phyloP scores from a whole-genome alignment of 1,140 invertebrate species.

The Trialeurodes vaporariorum region DNA sequence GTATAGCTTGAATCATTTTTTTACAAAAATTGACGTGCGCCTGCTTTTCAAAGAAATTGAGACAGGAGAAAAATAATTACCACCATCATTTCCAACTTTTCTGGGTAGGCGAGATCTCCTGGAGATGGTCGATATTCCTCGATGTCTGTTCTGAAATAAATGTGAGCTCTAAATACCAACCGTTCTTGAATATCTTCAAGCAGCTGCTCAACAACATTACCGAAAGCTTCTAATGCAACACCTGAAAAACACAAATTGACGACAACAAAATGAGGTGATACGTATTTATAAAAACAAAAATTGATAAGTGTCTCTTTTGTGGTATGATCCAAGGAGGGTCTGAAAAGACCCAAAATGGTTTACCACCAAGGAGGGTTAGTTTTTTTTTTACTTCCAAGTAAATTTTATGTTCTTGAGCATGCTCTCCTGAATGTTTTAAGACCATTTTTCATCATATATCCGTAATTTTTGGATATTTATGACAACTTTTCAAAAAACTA shows the following conservation, averaged over 20 bases:
- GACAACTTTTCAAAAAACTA: too few species aligned
- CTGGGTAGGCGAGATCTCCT: conserved; percentile 94
- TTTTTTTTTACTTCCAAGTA: too few species aligned
- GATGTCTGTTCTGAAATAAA: conserved; percentile 89
- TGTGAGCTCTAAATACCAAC: conserved; percentile 88
- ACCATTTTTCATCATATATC: too few species aligned
- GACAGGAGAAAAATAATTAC: conserved; percentile 20
- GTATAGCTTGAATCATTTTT: too few species aligned
- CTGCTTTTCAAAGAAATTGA: conserved; percentile 7
- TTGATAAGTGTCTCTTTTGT: not conserved
- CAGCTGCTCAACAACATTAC: conserved; percentile 68
- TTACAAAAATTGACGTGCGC: too few species aligned
- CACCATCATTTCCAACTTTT: conserved; percentile 96
- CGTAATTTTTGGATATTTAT: too few species aligned
- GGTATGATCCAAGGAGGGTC: not conserved
- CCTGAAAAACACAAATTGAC: conserved; percentile 30
- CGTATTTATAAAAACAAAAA: not conserved
- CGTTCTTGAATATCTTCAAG: conserved; percentile 94
- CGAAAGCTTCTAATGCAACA: conserved; percentile 66
- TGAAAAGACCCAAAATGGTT: not conserved
- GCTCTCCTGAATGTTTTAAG: too few species aligned
- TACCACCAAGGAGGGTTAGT: not conserved
- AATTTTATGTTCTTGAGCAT: too few species aligned
- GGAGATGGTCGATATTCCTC: conserved; percentile 75
- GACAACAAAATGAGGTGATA: not conserved